phyloP scores from a whole-genome alignment of 2,888 invertebrate species.

The Trachelus iudaicus region DNA sequence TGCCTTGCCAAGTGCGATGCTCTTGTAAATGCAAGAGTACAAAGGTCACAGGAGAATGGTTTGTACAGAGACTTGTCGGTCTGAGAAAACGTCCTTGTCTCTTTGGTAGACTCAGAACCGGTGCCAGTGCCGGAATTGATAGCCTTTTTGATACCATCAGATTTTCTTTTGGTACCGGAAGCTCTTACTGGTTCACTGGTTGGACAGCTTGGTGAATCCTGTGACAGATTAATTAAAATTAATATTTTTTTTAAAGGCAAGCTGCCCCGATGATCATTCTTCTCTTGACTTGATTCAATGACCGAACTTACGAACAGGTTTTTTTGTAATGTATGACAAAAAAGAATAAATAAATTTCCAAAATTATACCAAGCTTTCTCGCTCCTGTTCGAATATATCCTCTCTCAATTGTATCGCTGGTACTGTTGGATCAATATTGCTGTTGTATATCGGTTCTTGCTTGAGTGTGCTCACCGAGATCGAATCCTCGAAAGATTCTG shows the following conservation, averaged over 20 bases:
- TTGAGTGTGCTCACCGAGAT: conserved; percentile 28
- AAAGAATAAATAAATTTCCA: neutral
- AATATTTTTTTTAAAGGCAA: neutral
- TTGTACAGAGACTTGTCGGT: conserved; percentile 54
- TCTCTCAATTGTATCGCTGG: conserved; percentile 54
- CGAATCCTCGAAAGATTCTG: conserved; percentile 28
- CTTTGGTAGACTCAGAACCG: conserved; percentile 18
- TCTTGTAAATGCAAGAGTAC: conserved; percentile 70
- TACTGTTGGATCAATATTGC: conserved; percentile 49
- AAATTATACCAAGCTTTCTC: conserved; percentile 7
- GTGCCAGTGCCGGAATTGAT: neutral
- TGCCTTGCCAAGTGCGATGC: conserved; percentile 78
- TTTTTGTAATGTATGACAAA: neutral
- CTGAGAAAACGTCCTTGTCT: conserved; percentile 26
- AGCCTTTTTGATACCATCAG: conserved; percentile 13
- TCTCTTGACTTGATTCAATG: neutral
- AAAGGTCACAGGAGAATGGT: conserved; percentile 60
- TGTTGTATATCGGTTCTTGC: conserved; percentile 42
- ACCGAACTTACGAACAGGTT: neutral
- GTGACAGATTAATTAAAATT: neutral
- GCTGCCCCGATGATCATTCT: neutral
- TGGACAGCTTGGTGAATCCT: conserved; percentile 39
- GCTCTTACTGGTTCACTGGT: conserved; percentile 30
- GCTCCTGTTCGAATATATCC: conserved; percentile 33
- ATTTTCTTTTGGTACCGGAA: conserved; percentile 12